Evolutionary conservation across 2,888 invertebrate species (phyloP), one percentile per base, ranked within the genome.

Genomic region (Eristalis tenax): DNA sequence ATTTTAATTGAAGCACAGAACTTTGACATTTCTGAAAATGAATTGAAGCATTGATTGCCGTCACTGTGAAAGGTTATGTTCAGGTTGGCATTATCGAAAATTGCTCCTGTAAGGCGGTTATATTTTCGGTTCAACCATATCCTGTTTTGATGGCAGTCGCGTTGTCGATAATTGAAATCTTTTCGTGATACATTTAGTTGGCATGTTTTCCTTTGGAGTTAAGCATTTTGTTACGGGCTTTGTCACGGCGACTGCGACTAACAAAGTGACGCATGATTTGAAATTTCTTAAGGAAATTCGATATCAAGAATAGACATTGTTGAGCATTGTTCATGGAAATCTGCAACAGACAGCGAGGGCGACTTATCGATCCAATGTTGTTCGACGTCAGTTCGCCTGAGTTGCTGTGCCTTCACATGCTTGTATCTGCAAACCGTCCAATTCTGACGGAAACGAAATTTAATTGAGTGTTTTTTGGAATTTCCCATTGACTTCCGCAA

Each of bases 1-100:
- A 84, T 84, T 84, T 75, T 78, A 73, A 83, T 83, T 83, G 68
- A 50, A 59, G 23, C 6, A 38, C 28, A n/a, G 40, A 28, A 66
- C 66, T 76, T 76, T 43, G 23, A 64, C 74, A 64, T 74, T 74
- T 76, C 59, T 32, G 15, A 18, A 66, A 28, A 32, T 32, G 32
- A 32, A 32, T 32, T 8, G 8, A 32, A 32, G 22, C n/a, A 32
- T 26, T 38, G 61, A 38, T 70, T 26, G 10, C 23, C 23, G 38
- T 10, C 23, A 59, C 59, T 59, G 38, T 23, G 70, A 6, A 59
- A 38, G n/a, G 32, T 59, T 70, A 23, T 38, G 57, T 6, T 3
- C 23, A 22, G 38, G 59, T 50, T 50, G 50, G 6, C 50, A 50
- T 50, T 50, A 8, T 50, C 18, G 50, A 8, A 50, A 50, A 50